phyloP scores from a whole-genome alignment of 2,113 vertebrate genomes.

The Paraplagusia blochii region DNA sequence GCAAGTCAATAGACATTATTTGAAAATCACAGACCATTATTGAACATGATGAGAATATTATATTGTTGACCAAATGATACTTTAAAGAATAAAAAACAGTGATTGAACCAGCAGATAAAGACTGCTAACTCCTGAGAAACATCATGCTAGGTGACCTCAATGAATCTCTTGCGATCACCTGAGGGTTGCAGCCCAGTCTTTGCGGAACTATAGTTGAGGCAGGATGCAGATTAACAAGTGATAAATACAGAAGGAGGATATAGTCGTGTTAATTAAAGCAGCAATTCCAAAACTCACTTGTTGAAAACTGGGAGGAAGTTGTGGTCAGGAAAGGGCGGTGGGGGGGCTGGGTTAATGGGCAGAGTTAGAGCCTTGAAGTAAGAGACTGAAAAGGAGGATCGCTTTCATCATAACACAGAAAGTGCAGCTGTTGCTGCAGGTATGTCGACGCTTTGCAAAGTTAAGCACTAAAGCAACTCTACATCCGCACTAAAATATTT shows the following conservation, averaged over 20 bases:
- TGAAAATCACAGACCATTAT: too few relatives aligned
- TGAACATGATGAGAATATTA: too few relatives aligned
- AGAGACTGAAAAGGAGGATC: conserved; percentile 8
- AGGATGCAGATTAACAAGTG: not conserved
- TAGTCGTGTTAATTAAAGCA: not conserved
- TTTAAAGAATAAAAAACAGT: too few relatives aligned
- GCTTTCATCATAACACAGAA: not conserved
- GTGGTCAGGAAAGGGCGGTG: conserved; percentile 13
- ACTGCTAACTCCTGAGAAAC: too few relatives aligned
- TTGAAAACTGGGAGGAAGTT: conserved; percentile 15
- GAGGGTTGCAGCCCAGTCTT: too few relatives aligned
- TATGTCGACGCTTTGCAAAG: not conserved
- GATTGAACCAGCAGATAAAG: too few relatives aligned
- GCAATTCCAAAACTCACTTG: conserved; percentile 6
- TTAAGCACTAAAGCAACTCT: not conserved
- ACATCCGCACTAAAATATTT: conserved; percentile 9
- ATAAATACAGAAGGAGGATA: not conserved
- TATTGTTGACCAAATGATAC: too few relatives aligned
- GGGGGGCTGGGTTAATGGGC: conserved; percentile 3
- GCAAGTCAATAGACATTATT: too few relatives aligned
- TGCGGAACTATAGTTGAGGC: too few relatives aligned
- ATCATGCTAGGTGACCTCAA: too few relatives aligned
- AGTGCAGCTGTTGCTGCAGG: not conserved
- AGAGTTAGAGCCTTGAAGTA: conserved; percentile 1
- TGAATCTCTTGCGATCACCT: too few relatives aligned